Evolutionary conservation across 2,113 vertebrate species (phyloP), one percentile per base, ranked within the genome.

Genomic region (Centrocercus urophasianus): DNA sequence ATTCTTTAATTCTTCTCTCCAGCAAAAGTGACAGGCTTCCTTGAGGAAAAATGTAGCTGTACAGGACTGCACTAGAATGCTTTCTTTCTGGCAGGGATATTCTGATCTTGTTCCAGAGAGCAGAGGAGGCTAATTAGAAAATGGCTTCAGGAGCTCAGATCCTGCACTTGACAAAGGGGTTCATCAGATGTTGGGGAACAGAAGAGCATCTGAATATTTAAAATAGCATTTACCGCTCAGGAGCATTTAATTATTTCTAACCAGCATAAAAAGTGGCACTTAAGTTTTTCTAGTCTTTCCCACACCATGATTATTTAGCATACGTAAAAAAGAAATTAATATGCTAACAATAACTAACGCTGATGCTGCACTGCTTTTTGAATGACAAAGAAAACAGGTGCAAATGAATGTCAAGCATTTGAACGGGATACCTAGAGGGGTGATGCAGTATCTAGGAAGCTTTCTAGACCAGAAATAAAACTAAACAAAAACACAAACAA

Each of bases 71-170:
- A 66, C 48, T 79, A 76, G 81, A 93, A 89, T 75, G 66, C 42
- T 72, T 87, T 63, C 36, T 90, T 14, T 70, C 54, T 95, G 93
- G 81, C 94, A 92, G 71, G 63, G 48, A 42, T 90, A 70, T 87
- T 90, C 86, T 87, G 94, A 94, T 93, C 86, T 79, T 50, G 63
- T 95, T 96, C 80, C 94, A 96, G 81, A 84, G 54, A 92, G 73
- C 83, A 85, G 71, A 83, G 77, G 66, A 36, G 42, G 57, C 54
- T 93, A 92, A 96, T 95, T 85, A 95, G 86, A 91, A 92, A 92
- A 94, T 93, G 1, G 4, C 92, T 96, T 95, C 88, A 92, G 93
- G 88, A 94, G 89, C 82, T 93, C 89, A 85, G 60, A 66, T 92
- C 21, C 28, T 92, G 84, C 32, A 80, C 50, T 94, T 89, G 40